Base-by-base conservation (phyloP, 2,113 vertebrate species). In the Gallinago paraguaiae region DNA sequence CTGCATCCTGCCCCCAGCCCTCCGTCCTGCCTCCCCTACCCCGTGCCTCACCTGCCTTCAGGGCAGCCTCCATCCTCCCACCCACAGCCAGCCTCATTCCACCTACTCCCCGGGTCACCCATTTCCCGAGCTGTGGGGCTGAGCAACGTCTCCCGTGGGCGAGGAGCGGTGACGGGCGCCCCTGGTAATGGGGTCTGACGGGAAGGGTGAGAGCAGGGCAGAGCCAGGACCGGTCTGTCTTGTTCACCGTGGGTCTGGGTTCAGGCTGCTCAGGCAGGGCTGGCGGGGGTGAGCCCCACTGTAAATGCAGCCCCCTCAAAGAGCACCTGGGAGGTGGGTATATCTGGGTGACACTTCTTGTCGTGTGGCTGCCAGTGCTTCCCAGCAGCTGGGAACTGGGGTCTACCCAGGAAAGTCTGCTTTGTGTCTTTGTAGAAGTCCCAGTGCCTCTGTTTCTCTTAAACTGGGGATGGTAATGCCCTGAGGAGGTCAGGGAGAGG, bases 1-100 rank as follows among this genome's bases (percentile, higher is more conserved):
- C 41, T 27, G 54, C 77, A 43, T 33, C 35, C 30, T 35, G 57
- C 16, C 2, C 53, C 39, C 71, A 88, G 27, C 35, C 61, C 57
- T 56, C 2, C 1, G 20, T 70, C 33, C 41, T 83, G 63, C n/a
- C 67, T 37, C 41, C 0, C 0, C 30, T 28, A 61, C 0, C 13
- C 2, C 0, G 0, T 24, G 16, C 46, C 72, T 70, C 46, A 46
- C 39, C 23, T 23, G 18, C 13, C 18, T 76, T 53, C 54, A 18
- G 48, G 22, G 16, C 16, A 54, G 51, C 16, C 37, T 51, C 11
- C 41, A 56, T 56, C 30, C 45, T 89, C 33, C 75, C 78, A 69
- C 39, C 84, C 8, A 4, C 63, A 59, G 17, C 31, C 51, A 37
- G n/a, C 1, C 2, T 53, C 1, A 0, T 68, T 60, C 50, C 71